Conservation (phyloP, 2,113 vertebrate genomes). For the Bos indicus region DNA sequence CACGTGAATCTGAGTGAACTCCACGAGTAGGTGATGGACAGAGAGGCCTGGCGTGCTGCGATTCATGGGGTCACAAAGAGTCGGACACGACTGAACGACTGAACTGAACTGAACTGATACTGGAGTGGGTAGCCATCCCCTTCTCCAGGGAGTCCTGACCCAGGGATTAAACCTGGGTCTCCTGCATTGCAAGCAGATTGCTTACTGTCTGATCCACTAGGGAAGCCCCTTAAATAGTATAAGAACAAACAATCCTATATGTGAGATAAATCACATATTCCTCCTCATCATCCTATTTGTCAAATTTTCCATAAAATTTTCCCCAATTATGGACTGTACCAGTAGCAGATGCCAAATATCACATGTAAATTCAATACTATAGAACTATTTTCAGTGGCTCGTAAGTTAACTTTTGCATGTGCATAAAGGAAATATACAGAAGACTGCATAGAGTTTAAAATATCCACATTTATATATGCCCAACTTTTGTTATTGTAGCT, state of each 20-base stretch:
- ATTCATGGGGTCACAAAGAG: no score
- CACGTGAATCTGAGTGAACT: no score
- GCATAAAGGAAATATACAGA: neutral
- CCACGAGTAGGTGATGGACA: no score
- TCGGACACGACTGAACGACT: no score
- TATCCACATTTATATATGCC: neutral
- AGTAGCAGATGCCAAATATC: neutral
- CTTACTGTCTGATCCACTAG: neutral
- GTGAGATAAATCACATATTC: neutral
- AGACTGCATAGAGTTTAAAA: neutral
- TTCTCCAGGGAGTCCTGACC: neutral
- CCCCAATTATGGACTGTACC: neutral
- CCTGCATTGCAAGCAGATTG: neutral
- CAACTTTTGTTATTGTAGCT: neutral
- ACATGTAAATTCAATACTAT: neutral
- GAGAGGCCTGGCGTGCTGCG: no score
- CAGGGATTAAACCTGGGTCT: neutral
- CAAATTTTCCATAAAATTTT: neutral
- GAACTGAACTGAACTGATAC: no score
- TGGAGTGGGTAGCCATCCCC: neutral
- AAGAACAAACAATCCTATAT: neutral
- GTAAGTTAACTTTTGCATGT: neutral
- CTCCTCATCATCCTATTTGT: neutral
- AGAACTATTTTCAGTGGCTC: neutral
- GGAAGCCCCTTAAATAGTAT: neutral